Evolutionary conservation across 2,113 vertebrate genomes (phyloP).

Genomic region (Suncus etruscus): DNA sequence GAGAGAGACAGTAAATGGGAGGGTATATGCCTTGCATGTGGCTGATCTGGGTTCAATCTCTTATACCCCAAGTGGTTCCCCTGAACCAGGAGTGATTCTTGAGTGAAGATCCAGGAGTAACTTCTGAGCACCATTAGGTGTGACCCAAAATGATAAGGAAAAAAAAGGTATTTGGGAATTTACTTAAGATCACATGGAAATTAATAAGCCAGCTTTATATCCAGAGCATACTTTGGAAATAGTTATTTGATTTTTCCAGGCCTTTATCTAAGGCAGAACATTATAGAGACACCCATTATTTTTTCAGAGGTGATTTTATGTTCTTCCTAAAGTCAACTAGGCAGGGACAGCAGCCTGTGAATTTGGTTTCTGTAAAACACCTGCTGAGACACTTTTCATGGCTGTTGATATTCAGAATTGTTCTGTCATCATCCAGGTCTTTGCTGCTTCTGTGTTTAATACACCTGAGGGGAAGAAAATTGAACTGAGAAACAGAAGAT

Average conservation of each 20-base stretch:
- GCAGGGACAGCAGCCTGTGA: background rate
- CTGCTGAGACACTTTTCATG: background rate
- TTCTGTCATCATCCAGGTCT: slow-evolving; percentile 21
- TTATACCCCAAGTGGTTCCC: too few relatives aligned
- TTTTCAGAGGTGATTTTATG: slow-evolving; percentile 24
- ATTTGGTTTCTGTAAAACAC: slow-evolving; percentile 38
- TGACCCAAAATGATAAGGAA: too few relatives aligned
- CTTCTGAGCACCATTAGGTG: too few relatives aligned
- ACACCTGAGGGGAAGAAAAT: slow-evolving; percentile 58
- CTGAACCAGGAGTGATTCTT: too few relatives aligned
- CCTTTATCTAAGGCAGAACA: slow-evolving; percentile 29
- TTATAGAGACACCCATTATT: background rate
- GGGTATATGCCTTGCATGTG: too few relatives aligned
- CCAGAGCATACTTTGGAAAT: background rate
- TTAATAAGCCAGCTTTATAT: background rate
- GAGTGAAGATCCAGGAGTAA: too few relatives aligned
- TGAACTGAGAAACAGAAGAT: slow-evolving; percentile 56
- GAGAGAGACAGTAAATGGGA: too few relatives aligned
- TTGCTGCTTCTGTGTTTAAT: slow-evolving; percentile 28
- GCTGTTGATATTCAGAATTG: slow-evolving; percentile 1
- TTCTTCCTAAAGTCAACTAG: background rate
- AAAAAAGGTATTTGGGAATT: too few relatives aligned
- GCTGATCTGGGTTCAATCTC: too few relatives aligned
- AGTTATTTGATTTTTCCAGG: slow-evolving; percentile 25
- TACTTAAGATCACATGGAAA: background rate